Conservation (phyloP, 2,888 invertebrate genomes). For the Candidula unifasciata region DNA sequence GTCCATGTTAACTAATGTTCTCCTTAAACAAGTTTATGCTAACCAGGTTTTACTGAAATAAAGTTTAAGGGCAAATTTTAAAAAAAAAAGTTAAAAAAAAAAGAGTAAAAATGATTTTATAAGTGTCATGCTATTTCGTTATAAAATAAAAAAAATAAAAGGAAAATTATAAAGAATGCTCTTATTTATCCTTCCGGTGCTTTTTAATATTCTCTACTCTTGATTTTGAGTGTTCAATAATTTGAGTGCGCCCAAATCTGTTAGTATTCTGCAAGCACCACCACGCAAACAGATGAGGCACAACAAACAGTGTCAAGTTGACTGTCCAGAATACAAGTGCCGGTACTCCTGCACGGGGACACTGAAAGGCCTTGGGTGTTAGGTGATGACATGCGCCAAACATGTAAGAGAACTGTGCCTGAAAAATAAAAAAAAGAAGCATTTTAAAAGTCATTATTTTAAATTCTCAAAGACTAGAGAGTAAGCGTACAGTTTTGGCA, state of each 20-base stretch:
- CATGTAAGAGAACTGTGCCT: slow-evolving; percentile 70
- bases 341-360: slow-evolving; percentile 56
- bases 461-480: background rate
- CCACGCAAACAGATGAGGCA: slow-evolving; percentile 69
- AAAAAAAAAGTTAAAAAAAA: no score
- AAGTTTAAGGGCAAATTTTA: no score
- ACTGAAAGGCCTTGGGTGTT: slow-evolving; percentile 59
- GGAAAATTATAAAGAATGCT: background rate
- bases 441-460: background rate
- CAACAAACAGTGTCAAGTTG: slow-evolving; percentile 65
- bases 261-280: slow-evolving; percentile 58
- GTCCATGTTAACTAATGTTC: no score
- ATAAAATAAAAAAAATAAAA: no score
- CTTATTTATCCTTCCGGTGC: background rate
- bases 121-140: no score
- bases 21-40: no score
- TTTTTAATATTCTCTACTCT: background rate
- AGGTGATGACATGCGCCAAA: slow-evolving; percentile 63
- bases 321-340: slow-evolving; percentile 63
- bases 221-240: slow-evolving; percentile 9
- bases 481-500: no score
- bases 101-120: no score
- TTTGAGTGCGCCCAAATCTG: slow-evolving; percentile 54
- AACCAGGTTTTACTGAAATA: no score
- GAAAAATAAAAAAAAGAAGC: slow-evolving; percentile 35